Base-by-base conservation (phyloP, 2,113 vertebrate genomes). In the Ibidorhyncha struthersii region DNA sequence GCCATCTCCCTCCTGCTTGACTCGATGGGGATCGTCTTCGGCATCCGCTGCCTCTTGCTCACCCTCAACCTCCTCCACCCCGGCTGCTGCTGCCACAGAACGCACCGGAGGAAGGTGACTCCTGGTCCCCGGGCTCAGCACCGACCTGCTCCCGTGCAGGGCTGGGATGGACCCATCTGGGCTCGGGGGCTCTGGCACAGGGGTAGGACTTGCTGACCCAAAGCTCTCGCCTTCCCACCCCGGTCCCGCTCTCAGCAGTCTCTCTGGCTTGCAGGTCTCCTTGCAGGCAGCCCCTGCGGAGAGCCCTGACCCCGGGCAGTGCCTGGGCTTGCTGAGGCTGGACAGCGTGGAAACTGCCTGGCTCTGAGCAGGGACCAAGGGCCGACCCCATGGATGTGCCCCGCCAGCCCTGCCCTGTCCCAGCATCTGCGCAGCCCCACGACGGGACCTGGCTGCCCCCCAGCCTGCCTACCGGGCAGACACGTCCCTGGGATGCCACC, bases 1-100 rank as follows among this genome's bases (percentile, higher is more conserved):
- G 94, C 98, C 45, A 97, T 98, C 52, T 98, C 99, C 15, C 97
- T 99, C 26, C 43, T 98, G 89, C 97, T 99, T 34, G 97, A 98
- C 26, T 18, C 91, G 16, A 61, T 98, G 58, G 99, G 98, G 97
- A 93, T 98, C 12, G 56, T 98, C 85, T 99, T 99, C 86, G 98
- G 98, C 3, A 74, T 97, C 43, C 98, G 98, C 25, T 98, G 98
- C 43, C 93, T 98, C 45, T 96, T 98, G 15, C 97, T 98, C n/a
- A 41, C 97, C 58, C 45, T 97, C 7, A 73, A 91, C 3, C 98
- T 99, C 82, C 98, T 99, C 93, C 91, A 62, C 53, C 90, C 98
- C 10, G 67, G 25, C 36, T 63, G 96, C 45, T 98, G 98, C 86
- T 91, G 78, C 94, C 95, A 56, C 7, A 94, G 97, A 86, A 96